Percentiles rank a stretch among this genome's conserved stretches.
Evolutionary conservation across 2,888 invertebrate genomes (phyloP).

Genomic region (Dasysyrphus albostriatus): DNA sequence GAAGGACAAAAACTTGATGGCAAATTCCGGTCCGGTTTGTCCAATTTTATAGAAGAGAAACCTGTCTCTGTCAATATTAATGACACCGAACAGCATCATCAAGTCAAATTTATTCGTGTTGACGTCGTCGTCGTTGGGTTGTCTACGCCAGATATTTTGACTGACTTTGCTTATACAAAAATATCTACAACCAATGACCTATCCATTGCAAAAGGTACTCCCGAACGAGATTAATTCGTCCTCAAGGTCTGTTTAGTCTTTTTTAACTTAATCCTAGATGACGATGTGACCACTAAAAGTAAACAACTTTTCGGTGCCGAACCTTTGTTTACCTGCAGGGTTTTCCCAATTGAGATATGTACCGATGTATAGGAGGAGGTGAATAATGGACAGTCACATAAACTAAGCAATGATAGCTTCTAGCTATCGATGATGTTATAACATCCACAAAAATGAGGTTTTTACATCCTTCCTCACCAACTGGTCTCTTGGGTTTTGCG

Average conservation of each 20-base stretch:
- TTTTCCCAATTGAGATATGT: slow-evolving; percentile 12
- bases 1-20: slow-evolving; percentile 48
- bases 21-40: slow-evolving; percentile 29
- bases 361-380: not conserved
- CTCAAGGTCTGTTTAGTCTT: slow-evolving; percentile 24
- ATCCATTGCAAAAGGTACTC: not conserved
- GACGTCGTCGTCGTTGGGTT: not conserved
- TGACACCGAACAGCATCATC: slow-evolving; percentile 21
- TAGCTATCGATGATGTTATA: slow-evolving; percentile 6
- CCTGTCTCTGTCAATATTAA: slow-evolving; percentile 33
- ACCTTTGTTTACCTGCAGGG: slow-evolving; percentile 1
- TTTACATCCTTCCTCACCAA: not conserved
- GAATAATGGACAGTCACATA: not conserved
- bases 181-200: not conserved
- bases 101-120: slow-evolving; percentile 28
- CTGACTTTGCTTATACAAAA: slow-evolving; percentile 4
- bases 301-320: slow-evolving; percentile 11
- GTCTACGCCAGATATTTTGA: not conserved
- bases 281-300: slow-evolving; percentile 9
- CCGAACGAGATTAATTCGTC: not conserved
- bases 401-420: slow-evolving; percentile 10
- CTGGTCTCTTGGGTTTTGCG: slow-evolving; percentile 22
- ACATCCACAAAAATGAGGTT: not conserved
- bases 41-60: slow-evolving; percentile 17
- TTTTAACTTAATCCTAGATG: not conserved